Percentiles rank a stretch among this genome's conserved stretches.
These are phyloP conservation scores for Dendrolimus kikuchii DNA, from an alignment of 1,140 invertebrate species.

Conservation along the genomic window DNA sequence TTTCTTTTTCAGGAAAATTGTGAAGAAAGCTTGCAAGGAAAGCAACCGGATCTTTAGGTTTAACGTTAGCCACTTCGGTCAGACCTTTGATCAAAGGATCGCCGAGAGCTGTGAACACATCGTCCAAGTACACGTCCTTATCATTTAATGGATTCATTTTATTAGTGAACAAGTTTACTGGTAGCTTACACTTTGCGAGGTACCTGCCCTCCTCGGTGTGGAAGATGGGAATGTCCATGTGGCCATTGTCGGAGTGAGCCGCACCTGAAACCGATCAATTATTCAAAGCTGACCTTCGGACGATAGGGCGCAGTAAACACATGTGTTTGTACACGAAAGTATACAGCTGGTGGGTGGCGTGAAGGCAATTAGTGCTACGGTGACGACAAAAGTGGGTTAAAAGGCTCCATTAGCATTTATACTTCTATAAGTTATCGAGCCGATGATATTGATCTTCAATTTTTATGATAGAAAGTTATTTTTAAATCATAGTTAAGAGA, in stretches of 20 bases:
- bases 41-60: conserved; percentile 86
- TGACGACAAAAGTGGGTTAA: conserved; percentile 11
- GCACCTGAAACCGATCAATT: conserved; percentile 60
- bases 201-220: conserved; percentile 87
- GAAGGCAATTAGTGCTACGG: conserved; percentile 10
- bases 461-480: too few species aligned
- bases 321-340: conserved; percentile 32
- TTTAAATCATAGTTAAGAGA: too few species aligned
- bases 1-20: conserved; percentile 77
- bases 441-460: too few species aligned
- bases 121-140: conserved; percentile 37
- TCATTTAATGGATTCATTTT: conserved; percentile 26
- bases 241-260: conserved; percentile 72
- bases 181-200: conserved; percentile 81
- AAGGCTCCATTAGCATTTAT: conserved; percentile 15
- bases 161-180: conserved; percentile 15
- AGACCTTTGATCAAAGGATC: conserved; percentile 90
- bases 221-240: conserved; percentile 81
- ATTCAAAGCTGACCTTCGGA: conserved; percentile 53
- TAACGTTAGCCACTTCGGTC: conserved; percentile 85
- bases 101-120: conserved; percentile 80
- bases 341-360: conserved; percentile 24
- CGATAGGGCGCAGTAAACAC: conserved; percentile 22
- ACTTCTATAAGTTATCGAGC: too few species aligned
- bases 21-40: conserved; percentile 88